Conservation (phyloP, 30 jellyfish, hydroid and myxozoan genomes). For the Phacellophora camtschatica region DNA sequence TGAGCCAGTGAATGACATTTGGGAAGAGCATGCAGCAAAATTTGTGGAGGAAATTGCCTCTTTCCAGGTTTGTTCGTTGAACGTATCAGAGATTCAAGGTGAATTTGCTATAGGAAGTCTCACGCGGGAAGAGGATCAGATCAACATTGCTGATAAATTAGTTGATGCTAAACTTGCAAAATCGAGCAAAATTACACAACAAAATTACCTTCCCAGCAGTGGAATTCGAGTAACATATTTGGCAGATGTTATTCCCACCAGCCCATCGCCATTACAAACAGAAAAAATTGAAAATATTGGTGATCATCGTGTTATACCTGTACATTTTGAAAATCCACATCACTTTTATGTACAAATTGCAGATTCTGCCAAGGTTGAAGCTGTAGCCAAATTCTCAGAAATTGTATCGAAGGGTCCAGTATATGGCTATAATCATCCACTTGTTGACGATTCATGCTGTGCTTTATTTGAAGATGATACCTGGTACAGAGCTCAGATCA, state of each 20-base stretch:
- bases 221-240: not conserved
- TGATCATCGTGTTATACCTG: slow-evolving; percentile 34
- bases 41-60: not conserved
- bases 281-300: not conserved
- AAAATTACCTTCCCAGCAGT: not conserved
- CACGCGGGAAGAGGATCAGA: not conserved
- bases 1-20: not conserved
- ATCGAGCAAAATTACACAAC: not conserved
- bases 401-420: not conserved
- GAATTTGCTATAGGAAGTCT: slow-evolving; percentile 4
- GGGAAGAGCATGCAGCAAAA: slow-evolving; percentile 1
- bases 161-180: slow-evolving; percentile 23
- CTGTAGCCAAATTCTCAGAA: slow-evolving; percentile 19
- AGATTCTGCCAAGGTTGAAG: slow-evolving; percentile 8
- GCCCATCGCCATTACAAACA: not conserved
- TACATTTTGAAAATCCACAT: slow-evolving; percentile 40
- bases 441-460: slow-evolving; percentile 27
- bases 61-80: slow-evolving; percentile 16
- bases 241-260: not conserved
- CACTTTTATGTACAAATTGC: slow-evolving; percentile 44
- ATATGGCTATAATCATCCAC: not conserved
- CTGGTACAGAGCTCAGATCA: slow-evolving; percentile 74
- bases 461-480: slow-evolving; percentile 49
- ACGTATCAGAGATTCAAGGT: not conserved
- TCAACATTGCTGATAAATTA: slow-evolving; percentile 1